A percentile compares a stretch with the other conserved stretches of the same genome.
These are phyloP conservation scores for Cyprinodon brontotheroides DNA, from an alignment of 2,113 vertebrate genomes.

Conservation along the genomic window DNA sequence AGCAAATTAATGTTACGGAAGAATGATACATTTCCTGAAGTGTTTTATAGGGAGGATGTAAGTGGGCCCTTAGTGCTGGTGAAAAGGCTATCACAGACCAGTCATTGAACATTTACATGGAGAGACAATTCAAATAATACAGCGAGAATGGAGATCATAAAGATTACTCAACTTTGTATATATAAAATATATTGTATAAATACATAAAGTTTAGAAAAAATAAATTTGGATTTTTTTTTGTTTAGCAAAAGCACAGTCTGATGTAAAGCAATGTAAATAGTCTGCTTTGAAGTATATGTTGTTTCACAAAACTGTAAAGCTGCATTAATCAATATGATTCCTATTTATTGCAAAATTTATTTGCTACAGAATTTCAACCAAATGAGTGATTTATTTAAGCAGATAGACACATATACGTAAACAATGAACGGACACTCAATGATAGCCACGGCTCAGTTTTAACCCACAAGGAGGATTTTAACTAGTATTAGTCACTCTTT, in stretches of 20 bases:
- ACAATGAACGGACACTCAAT: background rate
- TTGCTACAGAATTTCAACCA: constrained; percentile 54
- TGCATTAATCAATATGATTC: constrained; percentile 73
- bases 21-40: background rate
- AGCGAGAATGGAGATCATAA: constrained; percentile 37
- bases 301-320: constrained; percentile 65
- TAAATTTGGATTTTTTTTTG: constrained; percentile 87
- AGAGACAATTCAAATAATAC: background rate
- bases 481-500: background rate
- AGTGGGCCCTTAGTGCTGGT: background rate
- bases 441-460: constrained; percentile 26
- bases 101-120: background rate
- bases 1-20: background rate
- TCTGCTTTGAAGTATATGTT: constrained; percentile 71
- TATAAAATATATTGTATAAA: constrained; percentile 84
- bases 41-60: background rate
- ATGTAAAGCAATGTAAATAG: constrained; percentile 88
- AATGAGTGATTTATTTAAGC: constrained; percentile 26
- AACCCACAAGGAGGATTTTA: background rate
- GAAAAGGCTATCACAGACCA: background rate
- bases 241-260: constrained; percentile 83
- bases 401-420: background rate
- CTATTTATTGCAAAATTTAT: constrained; percentile 59
- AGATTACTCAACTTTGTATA: constrained; percentile 78
- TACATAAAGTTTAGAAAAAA: constrained; percentile 80